Percentiles rank a stretch among this genome's conserved stretches.
These are phyloP conservation scores for Macheiramphus alcinus DNA, from an alignment of 2,113 vertebrate genomes.

Conservation along the genomic window DNA sequence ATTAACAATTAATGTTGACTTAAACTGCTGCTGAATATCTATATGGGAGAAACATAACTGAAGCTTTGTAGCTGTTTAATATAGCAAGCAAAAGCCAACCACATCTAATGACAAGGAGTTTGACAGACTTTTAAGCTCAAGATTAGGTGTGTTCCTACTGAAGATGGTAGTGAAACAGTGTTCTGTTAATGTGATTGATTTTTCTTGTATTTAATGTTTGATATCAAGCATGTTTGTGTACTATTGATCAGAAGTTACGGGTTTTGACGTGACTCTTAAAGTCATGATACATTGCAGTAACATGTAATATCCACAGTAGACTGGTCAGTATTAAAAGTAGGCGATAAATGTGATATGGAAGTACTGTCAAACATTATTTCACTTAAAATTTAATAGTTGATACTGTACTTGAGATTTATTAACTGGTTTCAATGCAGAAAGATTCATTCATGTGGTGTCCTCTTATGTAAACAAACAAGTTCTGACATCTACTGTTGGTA, in stretches of 20 bases:
- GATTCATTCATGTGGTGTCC: background rate
- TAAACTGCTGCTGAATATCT: background rate
- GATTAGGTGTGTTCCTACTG: background rate
- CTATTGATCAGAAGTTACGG: rapidly evolving
- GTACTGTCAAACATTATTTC: background rate
- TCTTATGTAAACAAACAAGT: background rate
- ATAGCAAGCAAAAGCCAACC: background rate
- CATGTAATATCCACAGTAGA: background rate
- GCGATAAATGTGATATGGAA: background rate
- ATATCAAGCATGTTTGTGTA: background rate
- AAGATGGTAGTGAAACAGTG: background rate
- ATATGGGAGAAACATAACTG: background rate
- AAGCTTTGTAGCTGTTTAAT: background rate
- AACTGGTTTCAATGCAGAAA: background rate
- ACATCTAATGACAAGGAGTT: background rate
- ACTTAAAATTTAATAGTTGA: background rate
- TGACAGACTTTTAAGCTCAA: background rate
- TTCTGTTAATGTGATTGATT: background rate
- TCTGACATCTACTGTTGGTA: background rate
- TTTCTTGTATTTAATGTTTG: background rate
- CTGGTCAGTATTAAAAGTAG: background rate
- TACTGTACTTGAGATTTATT: background rate
- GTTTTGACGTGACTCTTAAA: background rate
- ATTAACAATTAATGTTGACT: background rate
- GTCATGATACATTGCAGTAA: rapidly evolving